A percentile compares a stretch with the other conserved stretches of the same genome.
These are phyloP conservation scores for Coendou prehensilis DNA, from an alignment of 2,797 vertebrate genomes.

Conservation along the genomic window DNA sequence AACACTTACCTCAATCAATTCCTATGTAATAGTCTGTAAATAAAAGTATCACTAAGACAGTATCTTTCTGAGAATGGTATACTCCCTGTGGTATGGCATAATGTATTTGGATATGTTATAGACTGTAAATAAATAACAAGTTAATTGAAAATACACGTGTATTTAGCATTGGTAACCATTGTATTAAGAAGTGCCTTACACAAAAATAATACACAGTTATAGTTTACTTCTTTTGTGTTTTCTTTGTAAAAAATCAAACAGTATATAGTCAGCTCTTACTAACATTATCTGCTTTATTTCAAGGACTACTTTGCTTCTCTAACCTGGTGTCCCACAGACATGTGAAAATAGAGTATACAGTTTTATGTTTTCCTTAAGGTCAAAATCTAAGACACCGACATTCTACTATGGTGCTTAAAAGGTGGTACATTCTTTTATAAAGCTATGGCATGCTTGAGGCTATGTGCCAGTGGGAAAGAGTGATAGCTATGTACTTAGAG, in stretches of 20 bases:
- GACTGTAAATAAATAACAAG: background rate
- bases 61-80: background rate
- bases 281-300: constrained; percentile 29
- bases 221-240: constrained; percentile 31
- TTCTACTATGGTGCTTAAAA: background rate
- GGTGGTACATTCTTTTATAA: background rate
- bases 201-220: background rate
- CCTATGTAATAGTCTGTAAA: background rate
- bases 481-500: background rate
- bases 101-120: background rate
- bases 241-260: constrained; percentile 13
- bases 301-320: constrained; percentile 13
- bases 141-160: background rate
- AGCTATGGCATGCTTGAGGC: background rate
- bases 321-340: background rate
- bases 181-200: background rate
- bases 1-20: background rate
- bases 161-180: background rate
- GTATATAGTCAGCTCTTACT: background rate
- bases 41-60: constrained; percentile 50
- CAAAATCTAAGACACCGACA: constrained; percentile 19
- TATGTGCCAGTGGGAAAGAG: background rate
- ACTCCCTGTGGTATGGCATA: background rate
- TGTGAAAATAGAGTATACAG: constrained; percentile 39
- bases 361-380: constrained; percentile 67